These are phyloP conservation scores for Nannoperca obscura DNA, from an alignment of 2,797 vertebrate species.

Conservation along the genomic window DNA sequence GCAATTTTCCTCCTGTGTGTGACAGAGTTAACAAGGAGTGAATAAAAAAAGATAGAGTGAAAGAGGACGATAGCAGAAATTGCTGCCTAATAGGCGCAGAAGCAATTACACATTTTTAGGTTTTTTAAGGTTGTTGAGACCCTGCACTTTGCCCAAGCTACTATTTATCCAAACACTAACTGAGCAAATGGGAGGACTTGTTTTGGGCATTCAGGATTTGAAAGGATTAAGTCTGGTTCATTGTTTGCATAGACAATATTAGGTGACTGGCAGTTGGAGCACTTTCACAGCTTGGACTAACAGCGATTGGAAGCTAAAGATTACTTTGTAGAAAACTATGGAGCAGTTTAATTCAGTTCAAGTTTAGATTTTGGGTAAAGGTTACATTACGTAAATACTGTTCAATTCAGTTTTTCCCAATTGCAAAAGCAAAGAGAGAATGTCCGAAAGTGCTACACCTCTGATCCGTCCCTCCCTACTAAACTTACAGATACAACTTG, in stretches of 20 bases:
- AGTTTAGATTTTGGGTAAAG: not conserved
- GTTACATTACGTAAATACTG: not conserved
- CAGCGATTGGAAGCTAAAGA: no score
- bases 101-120: not conserved
- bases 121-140: not conserved
- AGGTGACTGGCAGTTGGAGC: not conserved
- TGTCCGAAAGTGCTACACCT: no score
- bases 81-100: not conserved
- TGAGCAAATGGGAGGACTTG: not conserved
- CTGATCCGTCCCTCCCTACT: no score
- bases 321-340: no score
- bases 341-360: no score
- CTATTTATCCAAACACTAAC: not conserved
- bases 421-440: no score
- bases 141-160: not conserved
- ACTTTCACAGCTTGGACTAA: not conserved
- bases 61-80: not conserved
- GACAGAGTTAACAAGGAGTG: not conserved
- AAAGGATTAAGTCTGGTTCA: no score
- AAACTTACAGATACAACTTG: no score
- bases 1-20: slow-evolving; percentile 2
- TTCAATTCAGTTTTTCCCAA: not conserved
- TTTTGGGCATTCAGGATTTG: no score
- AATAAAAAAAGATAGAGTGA: not conserved
- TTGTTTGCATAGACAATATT: no score